Evolutionary conservation across 2,888 invertebrate genomes (phyloP).

Genomic region (Disparrhopalites patrizii): DNA sequence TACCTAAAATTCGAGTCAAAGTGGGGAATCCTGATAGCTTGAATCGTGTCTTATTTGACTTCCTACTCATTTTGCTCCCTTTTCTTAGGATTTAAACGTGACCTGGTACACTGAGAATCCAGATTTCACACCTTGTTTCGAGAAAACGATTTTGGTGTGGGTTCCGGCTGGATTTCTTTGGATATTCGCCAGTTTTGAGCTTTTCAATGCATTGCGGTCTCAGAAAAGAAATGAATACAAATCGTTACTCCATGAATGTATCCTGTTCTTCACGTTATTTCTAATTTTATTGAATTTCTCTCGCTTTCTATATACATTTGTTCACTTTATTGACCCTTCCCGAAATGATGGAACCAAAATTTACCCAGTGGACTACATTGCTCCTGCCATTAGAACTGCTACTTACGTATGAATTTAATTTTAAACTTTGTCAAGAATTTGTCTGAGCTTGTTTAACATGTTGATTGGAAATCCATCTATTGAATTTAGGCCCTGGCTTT

Average conservation of each 20-base stretch:
- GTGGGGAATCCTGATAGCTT: too few species aligned
- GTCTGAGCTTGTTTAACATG: too few species aligned
- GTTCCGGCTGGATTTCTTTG: conserved; percentile 53
- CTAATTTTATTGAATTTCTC: not conserved
- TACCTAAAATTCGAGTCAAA: not conserved
- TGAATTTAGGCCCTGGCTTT: conserved; percentile 6
- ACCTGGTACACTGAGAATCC: not conserved
- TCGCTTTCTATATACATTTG: not conserved
- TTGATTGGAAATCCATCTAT: too few species aligned
- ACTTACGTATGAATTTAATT: conserved; percentile 31
- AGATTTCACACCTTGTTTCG: not conserved
- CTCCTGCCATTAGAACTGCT: conserved; percentile 28
- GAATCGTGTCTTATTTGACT: too few species aligned
- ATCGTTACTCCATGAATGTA: too few species aligned
- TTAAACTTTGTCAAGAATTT: not conserved
- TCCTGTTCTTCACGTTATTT: not conserved
- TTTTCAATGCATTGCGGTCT: conserved; percentile 56
- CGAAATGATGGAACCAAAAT: not conserved
- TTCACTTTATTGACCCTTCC: not conserved
- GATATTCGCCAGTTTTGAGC: conserved; percentile 69
- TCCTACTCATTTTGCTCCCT: too few species aligned
- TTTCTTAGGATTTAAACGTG: not conserved
- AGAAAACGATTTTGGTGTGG: not conserved
- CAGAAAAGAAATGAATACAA: too few species aligned
- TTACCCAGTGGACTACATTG: conserved; percentile 29